Conservation (phyloP, 2,888 invertebrate genomes). For the Himalopsyche tibetana region DNA sequence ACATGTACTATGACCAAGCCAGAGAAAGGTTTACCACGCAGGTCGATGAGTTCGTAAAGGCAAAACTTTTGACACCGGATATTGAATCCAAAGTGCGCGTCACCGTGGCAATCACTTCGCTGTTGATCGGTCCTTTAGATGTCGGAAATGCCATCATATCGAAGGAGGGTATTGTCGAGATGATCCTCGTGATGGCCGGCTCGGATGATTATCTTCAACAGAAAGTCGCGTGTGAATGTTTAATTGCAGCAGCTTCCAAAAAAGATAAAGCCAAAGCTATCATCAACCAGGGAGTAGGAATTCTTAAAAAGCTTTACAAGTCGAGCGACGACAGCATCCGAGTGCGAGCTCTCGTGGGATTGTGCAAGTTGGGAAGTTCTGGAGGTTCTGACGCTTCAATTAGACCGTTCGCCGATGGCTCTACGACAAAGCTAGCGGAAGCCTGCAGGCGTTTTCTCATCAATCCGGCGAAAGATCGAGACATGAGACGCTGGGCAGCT, state of each 20-base stretch:
- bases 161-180: slow-evolving; percentile 92
- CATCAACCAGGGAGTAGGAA: slow-evolving; percentile 91
- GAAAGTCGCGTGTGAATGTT: slow-evolving; percentile 96
- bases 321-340: slow-evolving; percentile 93
- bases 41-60: slow-evolving; percentile 91
- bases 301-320: slow-evolving; percentile 94
- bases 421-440: slow-evolving; percentile 93
- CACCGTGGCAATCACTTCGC: slow-evolving; percentile 90
- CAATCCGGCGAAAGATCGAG: slow-evolving; percentile 91
- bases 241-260: slow-evolving; percentile 97
- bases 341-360: slow-evolving; percentile 92
- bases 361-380: slow-evolving; percentile 96
- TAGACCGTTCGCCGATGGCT: slow-evolving; percentile 96
- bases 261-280: slow-evolving; percentile 96
- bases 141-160: slow-evolving; percentile 92
- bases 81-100: slow-evolving; percentile 93
- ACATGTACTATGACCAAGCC: slow-evolving; percentile 94
- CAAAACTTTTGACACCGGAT: slow-evolving; percentile 89
- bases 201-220: slow-evolving; percentile 94
- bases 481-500: slow-evolving; percentile 96
- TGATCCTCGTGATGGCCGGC: slow-evolving; percentile 98
- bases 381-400: slow-evolving; percentile 97
- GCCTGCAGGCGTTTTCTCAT: slow-evolving; percentile 94
- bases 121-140: slow-evolving; percentile 94
- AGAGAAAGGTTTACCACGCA: slow-evolving; percentile 84